Base-by-base conservation (phyloP, 2,113 vertebrate species). In the Cinclus cinclus region DNA sequence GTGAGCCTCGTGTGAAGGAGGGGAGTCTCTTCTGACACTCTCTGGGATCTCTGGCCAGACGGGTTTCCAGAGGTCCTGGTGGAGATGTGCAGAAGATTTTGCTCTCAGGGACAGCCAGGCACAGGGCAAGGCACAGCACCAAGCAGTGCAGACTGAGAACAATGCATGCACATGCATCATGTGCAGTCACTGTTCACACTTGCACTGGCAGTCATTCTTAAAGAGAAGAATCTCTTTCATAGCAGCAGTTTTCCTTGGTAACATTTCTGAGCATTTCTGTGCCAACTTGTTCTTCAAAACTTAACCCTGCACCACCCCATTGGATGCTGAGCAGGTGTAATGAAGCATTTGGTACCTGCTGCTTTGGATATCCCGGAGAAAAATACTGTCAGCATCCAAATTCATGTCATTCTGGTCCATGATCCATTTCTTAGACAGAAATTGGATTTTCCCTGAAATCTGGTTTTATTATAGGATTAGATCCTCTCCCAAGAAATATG, bases 101-200 rank as follows among this genome's bases (percentile, higher is more conserved):
- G 39, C 69, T 27, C 56, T 55, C 39, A 9, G 11, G 42, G 63
- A 10, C 6, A 1, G 14, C 39, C 0, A 0, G 7, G 58, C 53
- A 73, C 20, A 53, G 65, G 31, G 33, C 50, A 81, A 44, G 62
- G 63, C 0, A 0, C 33, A 39, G 60, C 59, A 12, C 18, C 17
- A n/a, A 49, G 56, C 1, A 9, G 6, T 6, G 47, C 28, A 31
- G 30, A 5, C 24, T 28, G 52, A 52, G 58, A 73, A 2, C 44
- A 56, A 25, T n/a, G 42, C 16, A 13, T 17, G 21, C 52, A 9
- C 11, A 3, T 13, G 28, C 21, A 12, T 22, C 15, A 59, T 14
- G 27, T 55, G 24, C 58, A 82, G 70, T 8, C 37, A 18, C 47
- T 47, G 41, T 6, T 81, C 74, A 15, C 22, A 3, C 28, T 55